A percentile compares a stretch with the other conserved stretches of the same genome.
These are phyloP conservation scores for Stigmatopora nigra DNA, from an alignment of 2,113 vertebrate species.

Conservation along the genomic window DNA sequence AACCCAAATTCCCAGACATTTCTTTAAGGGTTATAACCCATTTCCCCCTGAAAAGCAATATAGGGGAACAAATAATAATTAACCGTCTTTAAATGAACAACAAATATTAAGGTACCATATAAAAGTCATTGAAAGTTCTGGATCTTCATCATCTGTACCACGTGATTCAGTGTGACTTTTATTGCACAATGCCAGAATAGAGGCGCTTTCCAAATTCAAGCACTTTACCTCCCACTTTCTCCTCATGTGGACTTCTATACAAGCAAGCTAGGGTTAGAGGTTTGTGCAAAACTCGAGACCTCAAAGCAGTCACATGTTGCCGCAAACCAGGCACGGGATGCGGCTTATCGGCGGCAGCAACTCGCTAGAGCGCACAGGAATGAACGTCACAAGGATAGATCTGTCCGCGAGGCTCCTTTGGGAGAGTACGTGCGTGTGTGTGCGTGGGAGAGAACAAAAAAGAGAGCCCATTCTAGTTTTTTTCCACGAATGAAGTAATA, in stretches of 20 bases:
- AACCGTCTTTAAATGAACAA: neutral
- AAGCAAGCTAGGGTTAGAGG: slow-evolving; percentile 4
- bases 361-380: slow-evolving; percentile 44
- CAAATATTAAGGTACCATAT: neutral
- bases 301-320: slow-evolving; percentile 67
- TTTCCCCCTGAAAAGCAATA: too few relatives aligned
- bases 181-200: slow-evolving; percentile 13
- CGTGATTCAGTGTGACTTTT: slow-evolving; percentile 28
- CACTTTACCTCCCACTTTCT: neutral
- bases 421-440: neutral
- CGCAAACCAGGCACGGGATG: slow-evolving; percentile 53
- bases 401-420: slow-evolving; percentile 35
- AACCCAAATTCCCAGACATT: too few relatives aligned
- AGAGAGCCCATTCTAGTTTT: slow-evolving; percentile 9
- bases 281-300: slow-evolving; percentile 33
- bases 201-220: neutral
- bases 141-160: slow-evolving; percentile 1
- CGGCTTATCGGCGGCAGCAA: slow-evolving; percentile 57
- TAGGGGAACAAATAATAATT: neutral
- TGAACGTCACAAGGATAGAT: slow-evolving; percentile 64
- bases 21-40: too few relatives aligned
- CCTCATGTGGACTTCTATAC: slow-evolving; percentile 9
- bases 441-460: neutral
- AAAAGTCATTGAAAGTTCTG: neutral
- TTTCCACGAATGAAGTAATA: slow-evolving; percentile 7